Percentiles rank a stretch among this genome's conserved stretches.
Conservation (phyloP, 1,140 invertebrate genomes). For the Venturia canescens region DNA sequence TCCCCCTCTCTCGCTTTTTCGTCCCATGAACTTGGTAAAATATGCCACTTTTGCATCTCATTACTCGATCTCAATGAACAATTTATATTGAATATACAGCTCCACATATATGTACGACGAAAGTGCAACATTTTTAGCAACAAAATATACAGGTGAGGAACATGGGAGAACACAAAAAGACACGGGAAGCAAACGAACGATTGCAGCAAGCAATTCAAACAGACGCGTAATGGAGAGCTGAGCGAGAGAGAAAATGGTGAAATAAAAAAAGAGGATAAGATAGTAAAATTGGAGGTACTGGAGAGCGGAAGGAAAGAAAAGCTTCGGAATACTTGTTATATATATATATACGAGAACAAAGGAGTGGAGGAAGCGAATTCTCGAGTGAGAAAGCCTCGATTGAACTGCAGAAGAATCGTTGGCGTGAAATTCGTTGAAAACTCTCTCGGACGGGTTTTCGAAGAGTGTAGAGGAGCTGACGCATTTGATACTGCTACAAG, state of each 20-base stretch:
- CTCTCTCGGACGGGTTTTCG: constrained; percentile 5
- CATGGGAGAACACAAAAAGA: neutral
- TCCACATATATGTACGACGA: neutral
- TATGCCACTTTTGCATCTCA: neutral
- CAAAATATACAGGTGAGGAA: neutral
- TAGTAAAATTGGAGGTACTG: constrained; percentile 18
- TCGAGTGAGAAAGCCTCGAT: constrained; percentile 46
- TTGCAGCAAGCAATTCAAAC: constrained; percentile 33
- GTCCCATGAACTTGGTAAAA: neutral
- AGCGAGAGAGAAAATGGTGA: neutral
- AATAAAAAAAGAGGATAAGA: neutral
- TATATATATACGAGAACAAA: neutral
- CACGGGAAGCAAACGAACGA: neutral
- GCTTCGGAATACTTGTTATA: neutral
- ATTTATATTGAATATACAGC: neutral
- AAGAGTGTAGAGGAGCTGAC: constrained; percentile 35
- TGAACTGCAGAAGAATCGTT: constrained; percentile 53
- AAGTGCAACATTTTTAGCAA: neutral
- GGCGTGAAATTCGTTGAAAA: constrained; percentile 47
- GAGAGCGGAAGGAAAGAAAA: neutral
- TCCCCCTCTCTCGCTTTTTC: too few relatives aligned
- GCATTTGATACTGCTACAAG: constrained; percentile 19
- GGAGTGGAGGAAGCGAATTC: neutral
- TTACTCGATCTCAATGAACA: neutral
- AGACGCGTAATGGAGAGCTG: constrained; percentile 47